These are phyloP conservation scores for Elgaria multicarinata DNA, from an alignment of 2,113 vertebrate genomes.

Conservation along the genomic window DNA sequence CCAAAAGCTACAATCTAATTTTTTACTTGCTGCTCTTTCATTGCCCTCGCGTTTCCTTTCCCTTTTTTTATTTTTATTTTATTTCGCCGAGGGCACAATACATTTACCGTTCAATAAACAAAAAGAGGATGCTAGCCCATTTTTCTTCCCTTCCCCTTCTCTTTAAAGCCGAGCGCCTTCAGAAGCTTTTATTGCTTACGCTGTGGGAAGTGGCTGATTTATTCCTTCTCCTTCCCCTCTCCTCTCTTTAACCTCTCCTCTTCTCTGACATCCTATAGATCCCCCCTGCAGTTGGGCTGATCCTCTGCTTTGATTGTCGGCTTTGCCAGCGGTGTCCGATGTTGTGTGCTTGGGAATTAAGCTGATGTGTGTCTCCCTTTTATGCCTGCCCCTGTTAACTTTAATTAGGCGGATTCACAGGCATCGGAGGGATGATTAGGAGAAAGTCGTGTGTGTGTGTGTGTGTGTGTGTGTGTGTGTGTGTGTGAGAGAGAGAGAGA, in stretches of 20 bases:
- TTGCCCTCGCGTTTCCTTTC: slow-evolving; percentile 43
- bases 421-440: not conserved
- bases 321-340: not conserved
- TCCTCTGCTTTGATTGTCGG: not conserved
- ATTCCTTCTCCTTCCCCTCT: slow-evolving; percentile 1
- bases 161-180: not conserved
- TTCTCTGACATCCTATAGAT: slow-evolving; percentile 10
- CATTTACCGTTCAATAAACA: slow-evolving; percentile 58
- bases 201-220: slow-evolving; percentile 2
- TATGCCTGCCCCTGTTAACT: not conserved
- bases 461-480: too few species aligned
- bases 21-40: slow-evolving; percentile 50
- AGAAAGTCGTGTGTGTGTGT: not conserved
- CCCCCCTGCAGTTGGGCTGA: too few species aligned
- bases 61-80: slow-evolving; percentile 7
- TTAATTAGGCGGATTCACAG: not conserved
- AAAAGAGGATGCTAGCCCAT: slow-evolving; percentile 18
- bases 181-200: not conserved
- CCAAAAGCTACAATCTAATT: slow-evolving; percentile 64
- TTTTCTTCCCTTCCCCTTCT: slow-evolving; percentile 16
- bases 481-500: too few species aligned
- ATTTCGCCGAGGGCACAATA: slow-evolving; percentile 64
- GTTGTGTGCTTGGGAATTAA: not conserved
- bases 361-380: not conserved
- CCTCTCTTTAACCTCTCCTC: slow-evolving; percentile 7